Base-by-base conservation (phyloP, 2,113 vertebrate species). In the Mustela lutreola region DNA sequence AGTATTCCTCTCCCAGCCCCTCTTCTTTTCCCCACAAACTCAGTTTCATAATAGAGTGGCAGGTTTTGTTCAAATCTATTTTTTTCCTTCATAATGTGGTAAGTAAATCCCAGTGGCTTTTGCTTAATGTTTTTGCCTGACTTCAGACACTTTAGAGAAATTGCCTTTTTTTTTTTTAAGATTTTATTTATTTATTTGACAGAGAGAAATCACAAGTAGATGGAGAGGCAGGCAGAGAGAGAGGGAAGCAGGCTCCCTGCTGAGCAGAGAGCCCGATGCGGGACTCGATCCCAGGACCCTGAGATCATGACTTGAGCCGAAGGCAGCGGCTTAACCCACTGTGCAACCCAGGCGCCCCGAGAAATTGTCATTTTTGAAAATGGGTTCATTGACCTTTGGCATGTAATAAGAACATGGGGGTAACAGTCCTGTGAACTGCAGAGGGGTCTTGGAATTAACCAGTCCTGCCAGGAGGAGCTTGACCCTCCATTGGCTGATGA, bases 121-220 rank as follows among this genome's bases (percentile, higher is more conserved):
- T 95, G 58, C 33, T 65, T 76, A 70, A 31, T 63, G 2, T 48
- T 91, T 95, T 58, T 94, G 62, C 65, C 48, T 26, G 70, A 62
- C 80, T 85, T 96, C 60, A 91, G 31, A 91, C 62, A 63, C 71
- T 42, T 16, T 42, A 45, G 33, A 82, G 81, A 90, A 75, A 92
- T 56, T 48, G 39, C 39, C 39, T 3, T 39, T 39, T 39, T 39
- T 39, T 39, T 39, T 39, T 39, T 39, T 39, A 39, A 39, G 39
- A 39, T 39, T 39, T 39, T 39, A 39, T 39, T 39, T 39, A 39
- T 39, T 39, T 39, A 39, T 39, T 39, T 39, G 39, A 39, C 39
- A 39, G 39, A 39, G 39, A 39, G 2, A 39, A 39, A 39, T 39
- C 39, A 39, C 39, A 39, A 39, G 39, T 39, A 39, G 39, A 39